Percentiles rank a stretch among this genome's conserved stretches.
These are phyloP conservation scores for Heptranchias perlo DNA, from an alignment of 2,113 vertebrate species.

Conservation along the genomic window DNA sequence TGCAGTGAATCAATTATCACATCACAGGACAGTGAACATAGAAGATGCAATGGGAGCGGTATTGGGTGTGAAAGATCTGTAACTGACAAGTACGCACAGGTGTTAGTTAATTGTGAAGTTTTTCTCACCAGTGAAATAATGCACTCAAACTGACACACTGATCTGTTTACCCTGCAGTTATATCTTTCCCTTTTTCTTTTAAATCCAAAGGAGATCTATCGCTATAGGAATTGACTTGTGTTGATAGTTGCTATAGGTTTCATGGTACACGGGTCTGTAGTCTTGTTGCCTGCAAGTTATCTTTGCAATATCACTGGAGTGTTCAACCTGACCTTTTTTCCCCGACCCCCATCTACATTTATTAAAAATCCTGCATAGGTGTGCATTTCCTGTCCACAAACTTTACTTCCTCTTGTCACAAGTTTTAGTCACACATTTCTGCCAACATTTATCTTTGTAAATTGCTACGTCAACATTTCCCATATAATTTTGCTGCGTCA, in stretches of 20 bases:
- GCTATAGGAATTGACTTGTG: not conserved
- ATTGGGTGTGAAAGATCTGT: not conserved
- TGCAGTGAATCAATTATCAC: not conserved
- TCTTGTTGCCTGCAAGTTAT: not conserved
- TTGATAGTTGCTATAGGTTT: not conserved
- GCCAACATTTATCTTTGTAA: not conserved
- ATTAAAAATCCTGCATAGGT: not conserved
- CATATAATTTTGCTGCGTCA: too few species aligned
- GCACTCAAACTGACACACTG: not conserved
- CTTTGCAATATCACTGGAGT: not conserved
- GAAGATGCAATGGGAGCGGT: not conserved
- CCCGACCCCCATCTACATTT: not conserved
- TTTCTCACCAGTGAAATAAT: conserved; percentile 9
- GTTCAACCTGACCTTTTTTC: not conserved
- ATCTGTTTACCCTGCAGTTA: not conserved
- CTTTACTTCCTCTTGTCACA: not conserved
- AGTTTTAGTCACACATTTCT: not conserved
- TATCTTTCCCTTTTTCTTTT: not conserved
- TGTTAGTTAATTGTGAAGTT: not conserved
- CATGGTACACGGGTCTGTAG: not conserved
- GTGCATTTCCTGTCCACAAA: not conserved
- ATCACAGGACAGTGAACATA: not conserved
- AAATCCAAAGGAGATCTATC: not conserved
- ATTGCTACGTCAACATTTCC: not conserved
- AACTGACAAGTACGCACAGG: not conserved